Evolutionary conservation across 1,140 invertebrate genomes (phyloP), one percentile per base, ranked within the genome.

Genomic region (Hypothenemus hampei): DNA sequence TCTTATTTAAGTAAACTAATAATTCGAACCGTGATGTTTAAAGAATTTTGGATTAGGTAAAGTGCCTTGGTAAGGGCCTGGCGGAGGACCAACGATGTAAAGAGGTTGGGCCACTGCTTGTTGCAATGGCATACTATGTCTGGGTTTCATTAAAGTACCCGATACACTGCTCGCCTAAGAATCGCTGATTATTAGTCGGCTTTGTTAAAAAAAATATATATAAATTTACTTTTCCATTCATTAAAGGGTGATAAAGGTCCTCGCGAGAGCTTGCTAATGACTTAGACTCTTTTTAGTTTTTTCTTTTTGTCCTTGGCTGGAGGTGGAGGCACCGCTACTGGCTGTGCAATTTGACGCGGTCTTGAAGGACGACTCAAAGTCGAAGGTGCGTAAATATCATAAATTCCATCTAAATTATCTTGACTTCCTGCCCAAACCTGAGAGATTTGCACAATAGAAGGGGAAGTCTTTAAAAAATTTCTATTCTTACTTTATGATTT

Each of bases 341-440:
- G 84, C 48, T 86, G 77, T 26, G 83, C 76, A 45, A 89, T 83
- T 73, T 91, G 91, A 6, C 91, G 77, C 0, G 89, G 89, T 37
- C 89, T 74, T 18, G 82, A 79, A 2, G 89, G 87, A 52, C 87
- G 79, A 6, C 84, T 79, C 59, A 89, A 78, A 15, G 90, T 87
- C 15, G 86, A 81, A 7, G 77, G 80, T 3, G 79, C 77, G 56
- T 83, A 86, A 43, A 89, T 80, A 24, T 88, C 85, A 63, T 91
- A 89, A 39, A 79, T 76, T 20, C 72, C 81, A 51, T 85, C 83
- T 5, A 84, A 67, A 40, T 87, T 81, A 57, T 90, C 87, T 47
- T 84, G 77, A 31, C 84, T 85, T 6, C 85, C 84, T 0, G 85
- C 86, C 91, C 91, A 94, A 1, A 94, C 86, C 55, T 57, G 20